Percentiles rank a stretch among this genome's conserved stretches.
Evolutionary conservation across 2,797 vertebrate species (phyloP).

Genomic region (Jordanella pulchra): DNA sequence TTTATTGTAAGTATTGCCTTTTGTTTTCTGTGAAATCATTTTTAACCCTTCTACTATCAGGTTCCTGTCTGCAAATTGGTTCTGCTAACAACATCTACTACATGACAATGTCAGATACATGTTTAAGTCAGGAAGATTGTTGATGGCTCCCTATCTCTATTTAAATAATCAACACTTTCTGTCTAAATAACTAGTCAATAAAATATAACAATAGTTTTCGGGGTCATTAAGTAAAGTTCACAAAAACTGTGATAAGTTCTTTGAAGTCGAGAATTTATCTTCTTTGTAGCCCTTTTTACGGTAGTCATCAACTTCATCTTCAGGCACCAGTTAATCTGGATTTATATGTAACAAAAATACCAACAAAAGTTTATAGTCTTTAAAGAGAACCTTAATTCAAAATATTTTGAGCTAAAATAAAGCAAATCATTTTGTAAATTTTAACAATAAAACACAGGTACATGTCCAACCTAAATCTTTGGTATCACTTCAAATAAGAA

Average conservation of each 20-base stretch:
- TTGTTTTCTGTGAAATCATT: too few species aligned
- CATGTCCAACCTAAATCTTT: not conserved
- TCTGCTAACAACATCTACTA: too few species aligned
- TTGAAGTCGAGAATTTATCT: not conserved
- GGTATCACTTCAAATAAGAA: constrained; percentile 3
- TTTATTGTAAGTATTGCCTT: too few species aligned
- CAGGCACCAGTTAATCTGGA: not conserved
- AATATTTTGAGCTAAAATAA: not conserved
- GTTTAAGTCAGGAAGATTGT: not conserved
- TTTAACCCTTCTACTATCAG: too few species aligned
- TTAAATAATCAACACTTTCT: not conserved
- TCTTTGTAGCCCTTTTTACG: not conserved
- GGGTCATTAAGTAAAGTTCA: not conserved
- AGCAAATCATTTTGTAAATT: not conserved
- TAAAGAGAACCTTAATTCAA: not conserved
- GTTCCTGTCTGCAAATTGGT: too few species aligned
- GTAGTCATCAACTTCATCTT: not conserved
- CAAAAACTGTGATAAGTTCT: not conserved
- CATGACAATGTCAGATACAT: not conserved
- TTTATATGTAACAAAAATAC: not conserved
- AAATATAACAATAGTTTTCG: not conserved
- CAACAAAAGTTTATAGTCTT: not conserved
- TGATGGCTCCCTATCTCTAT: not conserved
- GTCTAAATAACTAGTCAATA: not conserved
- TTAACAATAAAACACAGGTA: not conserved